Conservation (phyloP, 2,797 vertebrate genomes). For the Darevskia mixta region DNA sequence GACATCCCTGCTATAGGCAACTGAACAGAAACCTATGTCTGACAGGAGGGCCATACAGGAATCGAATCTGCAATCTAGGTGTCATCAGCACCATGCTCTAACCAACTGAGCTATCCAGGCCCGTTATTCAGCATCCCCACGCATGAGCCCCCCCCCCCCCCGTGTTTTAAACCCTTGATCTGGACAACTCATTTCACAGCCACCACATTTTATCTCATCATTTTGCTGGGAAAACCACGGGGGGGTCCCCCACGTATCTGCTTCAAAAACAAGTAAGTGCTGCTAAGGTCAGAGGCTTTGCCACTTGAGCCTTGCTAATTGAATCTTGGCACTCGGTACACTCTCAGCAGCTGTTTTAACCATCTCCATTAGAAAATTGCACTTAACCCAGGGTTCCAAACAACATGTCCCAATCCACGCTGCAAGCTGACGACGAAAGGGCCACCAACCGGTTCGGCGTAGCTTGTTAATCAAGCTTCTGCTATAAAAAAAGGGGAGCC, state of each 20-base stretch:
- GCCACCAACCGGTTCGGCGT: fast-evolving
- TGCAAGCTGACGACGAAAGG: fast-evolving
- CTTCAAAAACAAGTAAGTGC: not conserved
- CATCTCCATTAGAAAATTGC: not conserved
- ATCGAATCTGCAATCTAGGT: too few relatives aligned
- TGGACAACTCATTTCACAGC: not conserved
- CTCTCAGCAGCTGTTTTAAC: not conserved
- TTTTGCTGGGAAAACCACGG: not conserved
- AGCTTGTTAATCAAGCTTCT: not conserved
- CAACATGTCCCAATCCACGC: not conserved
- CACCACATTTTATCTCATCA: not conserved
- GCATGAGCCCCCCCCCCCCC: too few relatives aligned
- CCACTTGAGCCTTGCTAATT: fast-evolving
- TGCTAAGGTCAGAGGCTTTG: not conserved
- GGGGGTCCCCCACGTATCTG: not conserved
- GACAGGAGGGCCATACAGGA: too few relatives aligned
- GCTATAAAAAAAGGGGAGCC: not conserved
- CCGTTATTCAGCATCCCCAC: too few relatives aligned
- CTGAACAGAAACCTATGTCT: too few relatives aligned
- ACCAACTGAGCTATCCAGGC: too few relatives aligned
- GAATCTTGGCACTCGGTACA: not conserved
- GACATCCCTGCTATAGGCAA: too few relatives aligned
- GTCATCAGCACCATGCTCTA: too few relatives aligned
- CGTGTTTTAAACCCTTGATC: too few relatives aligned
- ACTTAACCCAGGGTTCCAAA: fast-evolving